A percentile compares a stretch with the other conserved stretches of the same genome.
phyloP scores from a whole-genome alignment of 1,140 invertebrate genomes.

The Sipha flava region DNA sequence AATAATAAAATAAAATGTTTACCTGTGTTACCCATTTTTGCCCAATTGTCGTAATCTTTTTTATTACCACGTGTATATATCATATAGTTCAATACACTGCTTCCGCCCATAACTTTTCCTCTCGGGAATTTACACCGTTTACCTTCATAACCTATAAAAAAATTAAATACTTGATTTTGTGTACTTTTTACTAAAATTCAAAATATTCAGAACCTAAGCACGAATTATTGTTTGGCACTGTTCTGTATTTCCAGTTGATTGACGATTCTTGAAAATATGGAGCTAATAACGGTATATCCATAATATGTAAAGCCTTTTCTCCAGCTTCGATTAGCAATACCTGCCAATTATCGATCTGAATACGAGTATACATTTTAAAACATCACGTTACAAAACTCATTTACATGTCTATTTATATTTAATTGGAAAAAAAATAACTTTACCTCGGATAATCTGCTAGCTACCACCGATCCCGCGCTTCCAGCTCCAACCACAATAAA shows the following conservation, averaged over 20 bases:
- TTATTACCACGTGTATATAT: conserved; percentile 54
- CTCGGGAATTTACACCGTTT: conserved; percentile 42
- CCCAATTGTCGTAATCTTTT: conserved; percentile 53
- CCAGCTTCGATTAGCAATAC: conserved; percentile 55
- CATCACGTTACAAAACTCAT: too few species aligned
- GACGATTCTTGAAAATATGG: conserved; percentile 52
- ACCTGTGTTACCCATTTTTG: conserved; percentile 46
- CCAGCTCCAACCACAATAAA: conserved; percentile 15
- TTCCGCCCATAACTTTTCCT: conserved; percentile 55
- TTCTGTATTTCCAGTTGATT: conserved; percentile 54
- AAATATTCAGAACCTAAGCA: too few species aligned
- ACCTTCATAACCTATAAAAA: conserved; percentile 37
- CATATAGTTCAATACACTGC: conserved; percentile 55
- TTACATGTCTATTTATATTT: too few species aligned
- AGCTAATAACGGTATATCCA: conserved; percentile 59
- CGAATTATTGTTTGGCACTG: conserved; percentile 49
- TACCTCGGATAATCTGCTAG: conserved; percentile 46
- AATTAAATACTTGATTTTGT: too few species aligned
- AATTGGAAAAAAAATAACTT: too few species aligned
- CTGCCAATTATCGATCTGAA: conserved; percentile 47
- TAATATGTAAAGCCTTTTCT: conserved; percentile 48
- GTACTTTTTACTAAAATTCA: too few species aligned
- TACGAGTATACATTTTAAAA: too few species aligned
- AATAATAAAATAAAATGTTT: too few species aligned
- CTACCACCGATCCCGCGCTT: conserved; percentile 46